phyloP scores from a whole-genome alignment of 2,888 invertebrate species.

The Axea sp. region DNA sequence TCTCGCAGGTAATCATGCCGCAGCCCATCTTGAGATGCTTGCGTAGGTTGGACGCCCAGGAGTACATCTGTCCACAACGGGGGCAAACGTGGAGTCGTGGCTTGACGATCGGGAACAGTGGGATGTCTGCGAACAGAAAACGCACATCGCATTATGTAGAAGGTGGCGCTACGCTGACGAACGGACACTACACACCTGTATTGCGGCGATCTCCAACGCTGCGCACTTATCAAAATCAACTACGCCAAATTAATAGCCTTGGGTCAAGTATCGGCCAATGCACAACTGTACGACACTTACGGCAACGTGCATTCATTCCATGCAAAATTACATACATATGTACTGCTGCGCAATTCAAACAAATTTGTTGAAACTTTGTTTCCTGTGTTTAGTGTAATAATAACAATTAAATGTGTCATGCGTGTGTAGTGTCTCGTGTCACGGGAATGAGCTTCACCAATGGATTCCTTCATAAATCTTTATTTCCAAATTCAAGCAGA shows the following conservation, averaged over 20 bases:
- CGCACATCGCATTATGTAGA: slow-evolving; percentile 44
- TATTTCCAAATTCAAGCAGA: slow-evolving; percentile 19
- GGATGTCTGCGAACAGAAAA: slow-evolving; percentile 74
- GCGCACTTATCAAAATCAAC: slow-evolving; percentile 54
- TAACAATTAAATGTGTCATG: too few relatives aligned
- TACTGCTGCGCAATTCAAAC: slow-evolving; percentile 24
- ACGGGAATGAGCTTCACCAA: slow-evolving; percentile 30
- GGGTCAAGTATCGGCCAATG: slow-evolving; percentile 49
- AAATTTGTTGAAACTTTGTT: slow-evolving; percentile 18
- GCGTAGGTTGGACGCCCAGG: slow-evolving; percentile 78
- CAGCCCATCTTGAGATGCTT: slow-evolving; percentile 79
- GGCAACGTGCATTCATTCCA: slow-evolving; percentile 59
- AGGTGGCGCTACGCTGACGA: slow-evolving; percentile 12
- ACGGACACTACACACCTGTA: slow-evolving; percentile 53
- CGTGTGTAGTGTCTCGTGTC: slow-evolving; percentile 18
- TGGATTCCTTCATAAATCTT: slow-evolving; percentile 34
- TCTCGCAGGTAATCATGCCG: slow-evolving; percentile 78
- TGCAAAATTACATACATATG: slow-evolving; percentile 54
- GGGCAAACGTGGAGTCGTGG: slow-evolving; percentile 77
- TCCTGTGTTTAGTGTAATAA: too few relatives aligned
- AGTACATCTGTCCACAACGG: slow-evolving; percentile 78
- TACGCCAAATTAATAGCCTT: slow-evolving; percentile 50
- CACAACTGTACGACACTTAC: slow-evolving; percentile 57
- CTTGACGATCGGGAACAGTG: slow-evolving; percentile 77
- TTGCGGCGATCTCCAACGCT: slow-evolving; percentile 53